Evolutionary conservation across 1,140 invertebrate genomes (phyloP).

Genomic region (Ips typographus): DNA sequence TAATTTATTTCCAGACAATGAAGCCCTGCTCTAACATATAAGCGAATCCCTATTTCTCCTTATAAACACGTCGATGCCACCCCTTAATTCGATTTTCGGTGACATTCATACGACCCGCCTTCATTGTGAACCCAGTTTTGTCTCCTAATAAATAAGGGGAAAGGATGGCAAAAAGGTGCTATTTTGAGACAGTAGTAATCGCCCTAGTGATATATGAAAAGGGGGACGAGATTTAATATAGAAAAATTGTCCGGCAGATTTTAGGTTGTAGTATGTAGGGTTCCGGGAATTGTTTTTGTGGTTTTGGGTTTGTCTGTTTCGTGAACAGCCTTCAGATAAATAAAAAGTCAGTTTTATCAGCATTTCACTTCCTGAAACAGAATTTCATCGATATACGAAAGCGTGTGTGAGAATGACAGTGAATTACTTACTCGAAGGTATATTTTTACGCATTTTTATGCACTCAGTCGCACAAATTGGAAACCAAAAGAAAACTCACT

Average conservation of each 20-base stretch:
- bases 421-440: too few relatives aligned
- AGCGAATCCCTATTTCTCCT: neutral
- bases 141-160: slow-evolving; percentile 7
- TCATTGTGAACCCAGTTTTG: slow-evolving; percentile 10
- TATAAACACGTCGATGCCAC: neutral
- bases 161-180: slow-evolving; percentile 10
- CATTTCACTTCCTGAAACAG: too few relatives aligned
- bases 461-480: too few relatives aligned
- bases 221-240: neutral
- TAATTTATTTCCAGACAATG: neutral
- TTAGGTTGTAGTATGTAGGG: neutral
- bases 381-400: too few relatives aligned
- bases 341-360: too few relatives aligned
- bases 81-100: slow-evolving; percentile 6
- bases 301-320: too few relatives aligned
- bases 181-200: slow-evolving; percentile 12
- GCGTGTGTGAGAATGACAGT: too few relatives aligned
- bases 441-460: too few relatives aligned
- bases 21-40: neutral
- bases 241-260: neutral
- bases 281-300: too few relatives aligned
- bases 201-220: neutral
- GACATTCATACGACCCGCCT: slow-evolving; percentile 6
- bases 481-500: too few relatives aligned
- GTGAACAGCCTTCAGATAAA: too few relatives aligned